A percentile compares a stretch with the other conserved stretches of the same genome.
These are phyloP conservation scores for Channallabes apus DNA, from an alignment of 2,797 vertebrate species.

Conservation along the genomic window DNA sequence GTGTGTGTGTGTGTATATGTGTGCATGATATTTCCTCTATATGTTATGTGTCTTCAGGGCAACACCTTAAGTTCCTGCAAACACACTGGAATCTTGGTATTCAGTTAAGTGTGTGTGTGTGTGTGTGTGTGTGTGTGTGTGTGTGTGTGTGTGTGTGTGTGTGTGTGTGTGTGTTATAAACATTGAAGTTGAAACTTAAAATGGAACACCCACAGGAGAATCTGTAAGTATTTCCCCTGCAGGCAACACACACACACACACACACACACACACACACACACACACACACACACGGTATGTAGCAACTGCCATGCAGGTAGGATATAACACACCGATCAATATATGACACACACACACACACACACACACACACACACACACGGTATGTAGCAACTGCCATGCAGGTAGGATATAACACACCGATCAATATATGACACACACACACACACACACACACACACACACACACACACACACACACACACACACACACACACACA, in stretches of 20 bases:
- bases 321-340: neutral
- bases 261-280: neutral
- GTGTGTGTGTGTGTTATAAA: too few relatives aligned
- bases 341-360: neutral
- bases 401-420: neutral
- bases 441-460: slow-evolving; percentile 5
- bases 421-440: neutral
- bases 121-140: neutral
- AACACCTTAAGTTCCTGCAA: neutral
- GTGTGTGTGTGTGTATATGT: slow-evolving; percentile 22
- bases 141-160: slow-evolving; percentile 24
- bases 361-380: slow-evolving; percentile 18
- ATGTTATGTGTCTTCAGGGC: neutral
- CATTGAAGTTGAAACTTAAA: neutral
- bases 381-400: slow-evolving; percentile 2
- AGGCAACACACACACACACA: neutral
- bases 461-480: too few relatives aligned
- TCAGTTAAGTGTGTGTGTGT: too few relatives aligned
- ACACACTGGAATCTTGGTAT: neutral
- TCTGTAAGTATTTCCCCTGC: neutral
- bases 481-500: neutral
- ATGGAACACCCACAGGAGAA: neutral
- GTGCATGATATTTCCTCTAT: neutral
- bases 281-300: neutral
- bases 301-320: slow-evolving; percentile 12